phyloP scores from a whole-genome alignment of 1,140 invertebrate species.

The Ceratosolen fusciceps region DNA sequence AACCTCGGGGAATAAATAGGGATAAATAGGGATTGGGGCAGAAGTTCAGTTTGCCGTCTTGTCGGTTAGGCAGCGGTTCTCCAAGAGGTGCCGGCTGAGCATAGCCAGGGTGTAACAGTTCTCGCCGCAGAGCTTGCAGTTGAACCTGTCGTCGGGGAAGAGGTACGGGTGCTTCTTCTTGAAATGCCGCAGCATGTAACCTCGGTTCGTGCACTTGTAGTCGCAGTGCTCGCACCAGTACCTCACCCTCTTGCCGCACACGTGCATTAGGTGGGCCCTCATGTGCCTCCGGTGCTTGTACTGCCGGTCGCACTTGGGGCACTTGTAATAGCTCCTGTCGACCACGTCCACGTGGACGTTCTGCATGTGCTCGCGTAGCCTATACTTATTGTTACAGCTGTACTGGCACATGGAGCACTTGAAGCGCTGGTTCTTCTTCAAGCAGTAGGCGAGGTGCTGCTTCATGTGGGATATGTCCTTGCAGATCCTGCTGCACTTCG shows the following conservation, averaged over 20 bases:
- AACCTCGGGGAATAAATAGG: too few species aligned
- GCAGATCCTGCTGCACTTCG: neutral
- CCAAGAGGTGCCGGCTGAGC: neutral
- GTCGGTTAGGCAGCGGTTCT: too few species aligned
- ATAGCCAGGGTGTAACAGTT: neutral
- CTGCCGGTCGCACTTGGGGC: neutral
- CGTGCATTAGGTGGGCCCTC: neutral
- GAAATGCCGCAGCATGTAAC: neutral
- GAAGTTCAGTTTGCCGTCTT: too few species aligned
- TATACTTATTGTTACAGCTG: neutral
- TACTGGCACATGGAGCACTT: neutral
- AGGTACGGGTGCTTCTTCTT: neutral
- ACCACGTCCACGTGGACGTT: neutral
- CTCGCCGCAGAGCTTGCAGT: neutral
- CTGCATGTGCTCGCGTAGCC: neutral
- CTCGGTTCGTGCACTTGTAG: neutral
- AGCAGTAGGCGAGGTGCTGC: neutral
- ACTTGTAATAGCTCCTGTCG: neutral
- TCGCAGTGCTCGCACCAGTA: slow-evolving; percentile 20
- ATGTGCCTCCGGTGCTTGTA: slow-evolving; percentile 19
- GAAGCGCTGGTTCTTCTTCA: neutral
- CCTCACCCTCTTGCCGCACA: neutral
- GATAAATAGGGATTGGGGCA: too few species aligned
- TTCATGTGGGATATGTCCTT: neutral
- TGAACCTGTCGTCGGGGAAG: neutral